phyloP scores from a whole-genome alignment of 2,888 invertebrate genomes.

The Camponotus fellah region DNA sequence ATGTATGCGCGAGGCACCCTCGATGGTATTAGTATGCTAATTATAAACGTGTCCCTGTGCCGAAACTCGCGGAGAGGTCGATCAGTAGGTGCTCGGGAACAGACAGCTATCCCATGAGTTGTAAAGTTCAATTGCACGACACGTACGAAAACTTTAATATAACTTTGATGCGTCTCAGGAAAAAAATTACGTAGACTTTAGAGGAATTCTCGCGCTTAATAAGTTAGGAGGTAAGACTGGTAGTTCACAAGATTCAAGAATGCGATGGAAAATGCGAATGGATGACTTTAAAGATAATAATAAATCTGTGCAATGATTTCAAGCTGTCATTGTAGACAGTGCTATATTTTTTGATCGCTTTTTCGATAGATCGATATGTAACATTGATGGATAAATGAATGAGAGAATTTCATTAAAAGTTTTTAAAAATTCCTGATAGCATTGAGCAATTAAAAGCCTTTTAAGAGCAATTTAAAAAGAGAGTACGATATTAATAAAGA shows the following conservation, averaged over 20 bases:
- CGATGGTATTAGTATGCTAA: slow-evolving; percentile 48
- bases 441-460: not conserved
- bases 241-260: slow-evolving; percentile 11
- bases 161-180: slow-evolving; percentile 13
- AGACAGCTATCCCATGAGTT: not conserved
- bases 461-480: not conserved
- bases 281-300: slow-evolving; percentile 21
- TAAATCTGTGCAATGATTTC: slow-evolving; percentile 29
- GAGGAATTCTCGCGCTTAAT: slow-evolving; percentile 22
- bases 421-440: not conserved
- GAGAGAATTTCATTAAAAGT: not conserved
- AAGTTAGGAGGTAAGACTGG: slow-evolving; percentile 19
- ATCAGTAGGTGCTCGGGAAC: too few relatives aligned
- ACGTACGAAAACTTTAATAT: slow-evolving; percentile 39
- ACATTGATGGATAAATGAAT: not conserved
- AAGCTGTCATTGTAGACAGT: slow-evolving; percentile 12
- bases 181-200: slow-evolving; percentile 39
- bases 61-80: slow-evolving; percentile 29
- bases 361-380: slow-evolving; percentile 13
- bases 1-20: slow-evolving; percentile 16
- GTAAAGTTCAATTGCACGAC: slow-evolving; percentile 15
- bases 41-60: slow-evolving; percentile 34
- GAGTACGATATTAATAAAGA: slow-evolving; percentile 4
- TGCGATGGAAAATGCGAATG: not conserved
- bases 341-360: not conserved